Conservation (phyloP, 2,113 vertebrate genomes). For the Azemiops feae region DNA sequence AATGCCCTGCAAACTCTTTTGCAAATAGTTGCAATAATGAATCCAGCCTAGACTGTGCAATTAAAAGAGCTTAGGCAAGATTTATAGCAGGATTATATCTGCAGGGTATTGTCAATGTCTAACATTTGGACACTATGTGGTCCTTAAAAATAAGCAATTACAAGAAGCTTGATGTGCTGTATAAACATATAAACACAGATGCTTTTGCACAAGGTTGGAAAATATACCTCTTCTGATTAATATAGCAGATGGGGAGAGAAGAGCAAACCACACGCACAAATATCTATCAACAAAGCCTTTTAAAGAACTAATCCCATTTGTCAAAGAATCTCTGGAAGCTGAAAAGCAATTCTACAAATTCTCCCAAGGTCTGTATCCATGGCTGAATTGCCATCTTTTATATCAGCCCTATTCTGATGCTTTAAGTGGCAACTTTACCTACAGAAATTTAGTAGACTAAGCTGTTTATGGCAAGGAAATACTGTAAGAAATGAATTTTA, state of each 20-base stretch:
- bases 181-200: slow-evolving; percentile 37
- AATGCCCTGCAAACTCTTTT: neutral
- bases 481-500: neutral
- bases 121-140: slow-evolving; percentile 42
- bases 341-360: neutral
- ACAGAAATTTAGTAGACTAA: neutral
- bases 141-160: slow-evolving; percentile 55
- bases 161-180: slow-evolving; percentile 28
- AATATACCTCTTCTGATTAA: neutral
- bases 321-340: neutral
- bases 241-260: neutral
- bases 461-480: neutral
- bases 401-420: neutral
- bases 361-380: neutral
- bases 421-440: neutral
- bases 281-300: neutral
- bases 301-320: neutral
- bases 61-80: slow-evolving; percentile 49
- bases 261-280: neutral
- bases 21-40: neutral
- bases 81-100: slow-evolving; percentile 49
- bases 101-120: slow-evolving; percentile 28
- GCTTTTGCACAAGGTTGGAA: slow-evolving; percentile 25
- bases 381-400: neutral
- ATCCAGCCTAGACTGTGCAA: slow-evolving; percentile 33